phyloP scores from a whole-genome alignment of 2,113 vertebrate species.

The Brachypodius melanocephalos region DNA sequence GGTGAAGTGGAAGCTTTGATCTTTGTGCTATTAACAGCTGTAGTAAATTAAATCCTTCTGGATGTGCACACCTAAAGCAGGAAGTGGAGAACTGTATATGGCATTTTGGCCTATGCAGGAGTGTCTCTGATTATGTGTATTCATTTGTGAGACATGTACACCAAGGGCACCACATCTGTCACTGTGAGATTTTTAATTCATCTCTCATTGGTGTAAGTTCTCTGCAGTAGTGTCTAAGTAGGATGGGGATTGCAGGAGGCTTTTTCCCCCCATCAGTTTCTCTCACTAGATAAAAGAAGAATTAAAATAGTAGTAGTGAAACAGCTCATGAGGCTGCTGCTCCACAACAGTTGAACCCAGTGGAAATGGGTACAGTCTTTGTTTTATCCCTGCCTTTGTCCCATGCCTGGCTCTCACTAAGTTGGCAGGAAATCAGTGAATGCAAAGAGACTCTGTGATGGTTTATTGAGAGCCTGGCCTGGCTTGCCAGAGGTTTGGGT shows the following conservation, averaged over 20 bases:
- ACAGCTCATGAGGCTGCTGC: not conserved
- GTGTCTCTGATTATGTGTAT: rapidly evolving
- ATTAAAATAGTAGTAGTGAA: not conserved
- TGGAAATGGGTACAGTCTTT: not conserved
- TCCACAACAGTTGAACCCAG: not conserved
- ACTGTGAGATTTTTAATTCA: not conserved
- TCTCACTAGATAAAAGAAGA: not conserved
- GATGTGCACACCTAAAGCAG: not conserved
- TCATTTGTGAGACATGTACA: not conserved
- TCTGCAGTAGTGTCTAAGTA: not conserved
- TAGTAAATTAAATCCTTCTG: not conserved
- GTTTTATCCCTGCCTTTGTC: not conserved
- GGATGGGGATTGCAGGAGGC: rapidly evolving
- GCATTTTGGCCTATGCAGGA: rapidly evolving
- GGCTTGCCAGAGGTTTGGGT: not conserved
- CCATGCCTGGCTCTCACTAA: not conserved
- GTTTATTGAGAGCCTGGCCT: not conserved
- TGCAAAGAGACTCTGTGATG: not conserved
- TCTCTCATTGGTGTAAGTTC: not conserved
- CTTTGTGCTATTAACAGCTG: not conserved
- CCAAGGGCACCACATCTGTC: not conserved
- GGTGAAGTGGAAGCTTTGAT: not conserved
- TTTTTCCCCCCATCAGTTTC: not conserved
- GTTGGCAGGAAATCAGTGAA: not conserved
- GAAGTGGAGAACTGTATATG: rapidly evolving